Percentiles rank a stretch among this genome's conserved stretches.
Conservation (phyloP, 2,888 invertebrate genomes). For the Polymixis lichenea region DNA sequence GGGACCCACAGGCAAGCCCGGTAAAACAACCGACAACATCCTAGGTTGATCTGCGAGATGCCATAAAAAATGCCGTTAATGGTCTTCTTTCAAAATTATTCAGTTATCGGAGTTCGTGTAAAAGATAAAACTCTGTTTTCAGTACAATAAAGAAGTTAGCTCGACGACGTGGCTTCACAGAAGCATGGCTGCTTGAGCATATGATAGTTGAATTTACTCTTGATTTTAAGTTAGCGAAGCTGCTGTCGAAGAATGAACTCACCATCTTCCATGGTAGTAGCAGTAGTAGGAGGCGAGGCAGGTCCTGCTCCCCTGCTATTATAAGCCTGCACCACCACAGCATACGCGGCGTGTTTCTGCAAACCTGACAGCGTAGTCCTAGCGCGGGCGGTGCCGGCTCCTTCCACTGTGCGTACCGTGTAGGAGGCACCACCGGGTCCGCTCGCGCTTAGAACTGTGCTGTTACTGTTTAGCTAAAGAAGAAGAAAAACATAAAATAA, state of each 20-base stretch:
- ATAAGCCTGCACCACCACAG: slow-evolving; percentile 96
- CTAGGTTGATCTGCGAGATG: too few species aligned
- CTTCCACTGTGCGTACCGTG: slow-evolving; percentile 94
- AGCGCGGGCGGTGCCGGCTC: slow-evolving; percentile 93
- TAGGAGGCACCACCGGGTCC: slow-evolving; percentile 90
- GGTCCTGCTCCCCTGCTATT: slow-evolving; percentile 97
- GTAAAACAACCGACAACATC: too few species aligned
- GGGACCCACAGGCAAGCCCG: too few species aligned
- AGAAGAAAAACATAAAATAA: not conserved
- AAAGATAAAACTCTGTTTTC: not conserved
- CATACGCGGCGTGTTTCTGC: slow-evolving; percentile 95
- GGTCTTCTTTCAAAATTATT: too few species aligned
- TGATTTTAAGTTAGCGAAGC: not conserved
- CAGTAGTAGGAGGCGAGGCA: slow-evolving; percentile 94
- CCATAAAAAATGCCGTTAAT: too few species aligned
- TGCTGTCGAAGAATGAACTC: slow-evolving; percentile 65
- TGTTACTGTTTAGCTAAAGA: slow-evolving; percentile 85
- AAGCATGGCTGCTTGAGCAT: not conserved
- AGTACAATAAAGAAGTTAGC: not conserved
- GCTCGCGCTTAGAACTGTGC: slow-evolving; percentile 84
- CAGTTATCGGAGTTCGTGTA: not conserved
- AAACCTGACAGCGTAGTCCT: slow-evolving; percentile 92
- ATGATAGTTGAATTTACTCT: not conserved
- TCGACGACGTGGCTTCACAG: not conserved
- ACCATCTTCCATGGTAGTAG: slow-evolving; percentile 96